phyloP scores from a whole-genome alignment of 2,888 invertebrate genomes.

The Drosophila falleni region DNA sequence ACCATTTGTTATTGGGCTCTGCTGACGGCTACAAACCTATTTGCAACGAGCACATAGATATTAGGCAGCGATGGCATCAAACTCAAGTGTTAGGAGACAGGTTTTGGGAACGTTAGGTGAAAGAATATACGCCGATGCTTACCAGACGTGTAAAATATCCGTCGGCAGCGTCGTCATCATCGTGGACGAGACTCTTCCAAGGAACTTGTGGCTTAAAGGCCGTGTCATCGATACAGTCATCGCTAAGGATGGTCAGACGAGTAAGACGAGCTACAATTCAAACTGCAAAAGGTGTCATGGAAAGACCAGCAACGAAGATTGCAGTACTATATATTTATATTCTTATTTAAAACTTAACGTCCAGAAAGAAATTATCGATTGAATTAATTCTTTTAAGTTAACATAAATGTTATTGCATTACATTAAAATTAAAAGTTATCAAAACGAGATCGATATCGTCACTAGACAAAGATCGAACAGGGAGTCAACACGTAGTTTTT shows the following conservation, averaged over 20 bases:
- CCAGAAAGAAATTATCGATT: too few relatives aligned
- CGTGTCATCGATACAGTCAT: background rate
- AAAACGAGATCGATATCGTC: too few relatives aligned
- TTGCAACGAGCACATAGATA: background rate
- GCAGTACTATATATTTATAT: background rate
- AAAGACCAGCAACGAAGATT: background rate
- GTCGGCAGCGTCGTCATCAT: background rate
- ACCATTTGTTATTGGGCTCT: background rate
- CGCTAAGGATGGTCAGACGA: background rate
- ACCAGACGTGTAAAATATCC: background rate
- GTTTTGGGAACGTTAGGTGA: background rate
- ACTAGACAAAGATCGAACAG: too few relatives aligned
- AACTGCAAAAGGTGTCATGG: background rate
- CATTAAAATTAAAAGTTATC: too few relatives aligned
- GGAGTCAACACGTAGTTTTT: too few relatives aligned
- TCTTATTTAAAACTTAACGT: too few relatives aligned
- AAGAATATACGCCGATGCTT: background rate
- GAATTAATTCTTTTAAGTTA: too few relatives aligned
- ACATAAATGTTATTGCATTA: too few relatives aligned
- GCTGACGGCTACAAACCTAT: background rate
- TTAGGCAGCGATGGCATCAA: background rate
- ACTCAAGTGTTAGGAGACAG: background rate
- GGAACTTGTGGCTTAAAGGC: background rate
- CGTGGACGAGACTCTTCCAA: slow-evolving; percentile 1
- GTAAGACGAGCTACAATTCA: background rate